Conservation (phyloP, 2,113 vertebrate species). For the Pao palembangensis region DNA sequence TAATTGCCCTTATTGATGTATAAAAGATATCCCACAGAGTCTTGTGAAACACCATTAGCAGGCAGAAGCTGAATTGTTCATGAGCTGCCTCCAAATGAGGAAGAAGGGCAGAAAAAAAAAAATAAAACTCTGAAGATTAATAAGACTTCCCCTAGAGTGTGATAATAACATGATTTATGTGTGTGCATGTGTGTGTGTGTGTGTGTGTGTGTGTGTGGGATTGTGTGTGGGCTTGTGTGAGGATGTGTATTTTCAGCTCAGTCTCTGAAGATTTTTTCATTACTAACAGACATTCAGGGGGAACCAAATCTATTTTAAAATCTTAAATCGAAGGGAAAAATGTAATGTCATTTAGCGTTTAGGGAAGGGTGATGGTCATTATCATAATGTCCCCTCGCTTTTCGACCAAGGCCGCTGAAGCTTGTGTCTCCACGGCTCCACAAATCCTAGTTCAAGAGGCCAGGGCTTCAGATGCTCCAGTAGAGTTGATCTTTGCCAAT, state of each 20-base stretch:
- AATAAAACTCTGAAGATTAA: slow-evolving; percentile 66
- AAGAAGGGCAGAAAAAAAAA: slow-evolving; percentile 56
- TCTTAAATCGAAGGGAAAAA: slow-evolving; percentile 56
- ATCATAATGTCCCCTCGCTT: slow-evolving; percentile 47
- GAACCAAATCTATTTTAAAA: slow-evolving; percentile 57
- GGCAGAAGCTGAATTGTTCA: slow-evolving; percentile 78
- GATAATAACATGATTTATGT: slow-evolving; percentile 62
- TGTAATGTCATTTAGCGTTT: slow-evolving; percentile 56
- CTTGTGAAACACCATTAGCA: slow-evolving; percentile 78
- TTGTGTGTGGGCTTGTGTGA: slow-evolving; percentile 15
- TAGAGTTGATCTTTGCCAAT: slow-evolving; percentile 33
- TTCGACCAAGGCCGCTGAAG: slow-evolving; percentile 39
- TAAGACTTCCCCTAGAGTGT: slow-evolving; percentile 74
- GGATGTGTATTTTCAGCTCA: slow-evolving; percentile 53
- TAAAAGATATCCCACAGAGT: slow-evolving; percentile 83
- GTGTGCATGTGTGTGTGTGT: slow-evolving; percentile 40
- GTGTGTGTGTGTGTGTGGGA: slow-evolving; percentile 29
- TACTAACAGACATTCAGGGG: slow-evolving; percentile 43
- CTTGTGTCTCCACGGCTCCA: slow-evolving; percentile 32
- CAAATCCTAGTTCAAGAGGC: slow-evolving; percentile 23
- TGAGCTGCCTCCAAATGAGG: slow-evolving; percentile 76
- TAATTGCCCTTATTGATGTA: slow-evolving; percentile 84
- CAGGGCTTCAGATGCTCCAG: background rate
- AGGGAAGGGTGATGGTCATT: slow-evolving; percentile 60
- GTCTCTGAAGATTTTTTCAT: slow-evolving; percentile 62